Base-by-base conservation (phyloP, 2,888 invertebrate species). In the Spodoptera littoralis region DNA sequence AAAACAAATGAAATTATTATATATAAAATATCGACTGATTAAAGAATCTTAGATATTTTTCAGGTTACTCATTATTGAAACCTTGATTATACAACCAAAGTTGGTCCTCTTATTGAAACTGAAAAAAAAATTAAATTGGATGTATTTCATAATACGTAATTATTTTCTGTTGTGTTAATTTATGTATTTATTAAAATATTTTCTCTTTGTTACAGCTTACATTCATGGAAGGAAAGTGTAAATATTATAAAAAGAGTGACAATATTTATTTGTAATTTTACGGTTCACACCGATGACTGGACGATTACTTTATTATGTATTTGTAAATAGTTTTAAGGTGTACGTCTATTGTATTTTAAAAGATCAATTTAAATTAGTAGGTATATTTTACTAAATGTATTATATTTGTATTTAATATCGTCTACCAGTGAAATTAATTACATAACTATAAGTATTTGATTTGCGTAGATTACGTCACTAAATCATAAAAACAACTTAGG, bases 201-300 rank as follows among this genome's bases (percentile, higher is more conserved):
- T 47, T 64, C 51, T 41, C 54, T 70, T 83, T 88, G 77, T 92
- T 92, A 48, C 92, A 92, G 92, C 90, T 27, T 91, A 86, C 85
- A 92, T 92, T 43, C 92, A 93, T 62, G 92, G 92, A 65, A 81
- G 92, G 43, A 90, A 87, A 82, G 92, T 86, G 74, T 93, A 86
- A 89, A 84, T 74, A 67, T 53, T 42, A 24, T 30, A 6, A 11
- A 24, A 41, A 48, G 54, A 63, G 12, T 57, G 41, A 68, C 56
- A 60, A 60, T 73, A 50, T 62, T 51, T 48, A n/a, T 50, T 36
- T 24, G 41, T 24, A 4, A 49, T 58, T 49, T 48, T 30, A 56
- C 24, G 8, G 42, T 60, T 58, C 13, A 27, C 42, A 46, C 18
- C 22, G 30, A 46, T 49, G 60, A 62, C 13, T 48, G 36, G 30